Evolutionary conservation across 1,140 invertebrate genomes (phyloP), one percentile per base, ranked within the genome.

Genomic region (Gonioctena quinquepunctata): DNA sequence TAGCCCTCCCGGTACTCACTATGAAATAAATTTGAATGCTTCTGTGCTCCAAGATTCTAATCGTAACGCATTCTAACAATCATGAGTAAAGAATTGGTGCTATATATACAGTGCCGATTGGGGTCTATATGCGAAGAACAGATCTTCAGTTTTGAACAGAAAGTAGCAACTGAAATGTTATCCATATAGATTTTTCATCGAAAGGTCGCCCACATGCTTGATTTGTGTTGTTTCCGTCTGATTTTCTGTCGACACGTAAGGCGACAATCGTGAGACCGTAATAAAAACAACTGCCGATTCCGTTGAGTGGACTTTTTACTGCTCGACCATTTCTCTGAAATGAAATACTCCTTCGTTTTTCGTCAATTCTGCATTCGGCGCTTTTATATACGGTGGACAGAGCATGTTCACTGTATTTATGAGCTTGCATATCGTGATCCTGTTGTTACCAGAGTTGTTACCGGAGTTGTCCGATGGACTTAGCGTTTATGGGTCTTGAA

Each of bases 271-370:
- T 13, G 25, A 26, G 8, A 61, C 59, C 59, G 19, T 61, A 61
- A 61, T 61, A 61, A 61, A 61, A 61, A 61, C 59, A 61, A 61
- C 26, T 61, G 27, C 59, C 27, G 59, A 61, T 61, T 28, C 27
- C 21, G n/a, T 61, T 28, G 59, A 61, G 27, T 61, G 23, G 59
- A 61, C 59, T 61, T 27, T 61, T 61, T 61, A 61, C 59, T 54
- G n/a, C 16, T 61, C 23, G 25, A 25, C 13, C 59, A 33, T 61
- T 61, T 54, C 52, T 54, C 22, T 8, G 16, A 25, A 27, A 61
- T 27, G 27, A 61, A 61, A 57, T 57, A 25, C 19, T 57, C 13
- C 54, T 57, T 25, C 54, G 54, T 57, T 42, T 42, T 42, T 42
- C 33, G 33, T 42, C 33, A 11, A 42, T 42, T 42, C 33, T 11